Conservation (phyloP, 2,888 invertebrate species). For the Kuschelorhynchus macadamiae region DNA sequence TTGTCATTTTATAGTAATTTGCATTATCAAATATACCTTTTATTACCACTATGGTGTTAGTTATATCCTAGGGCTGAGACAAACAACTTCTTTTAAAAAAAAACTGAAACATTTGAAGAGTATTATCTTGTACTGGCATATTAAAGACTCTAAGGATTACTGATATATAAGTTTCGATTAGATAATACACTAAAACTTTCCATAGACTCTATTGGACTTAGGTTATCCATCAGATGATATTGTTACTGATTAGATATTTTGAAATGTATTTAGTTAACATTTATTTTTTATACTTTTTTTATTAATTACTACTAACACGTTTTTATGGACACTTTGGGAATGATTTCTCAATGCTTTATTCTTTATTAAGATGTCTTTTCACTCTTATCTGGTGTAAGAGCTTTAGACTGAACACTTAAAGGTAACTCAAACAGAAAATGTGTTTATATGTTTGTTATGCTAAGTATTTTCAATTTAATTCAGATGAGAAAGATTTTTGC, state of each 20-base stretch:
- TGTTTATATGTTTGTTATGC: conserved; percentile 11
- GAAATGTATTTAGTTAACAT: conserved; percentile 15
- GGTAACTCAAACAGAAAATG: too few relatives aligned
- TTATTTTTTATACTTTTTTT: conserved; percentile 28
- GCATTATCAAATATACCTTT: too few relatives aligned
- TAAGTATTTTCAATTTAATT: neutral
- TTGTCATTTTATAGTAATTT: too few relatives aligned
- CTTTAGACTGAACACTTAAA: conserved; percentile 19
- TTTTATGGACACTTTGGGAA: neutral
- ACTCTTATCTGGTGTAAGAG: conserved; percentile 9
- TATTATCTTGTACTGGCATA: conserved; percentile 14
- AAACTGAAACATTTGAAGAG: conserved; percentile 2
- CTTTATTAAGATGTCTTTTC: conserved; percentile 3
- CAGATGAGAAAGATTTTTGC: too few relatives aligned
- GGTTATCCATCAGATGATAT: conserved; percentile 1
- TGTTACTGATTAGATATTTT: conserved; percentile 10
- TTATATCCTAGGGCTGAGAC: conserved; percentile 22
- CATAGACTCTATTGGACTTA: neutral
- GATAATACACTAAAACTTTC: conserved; percentile 1
- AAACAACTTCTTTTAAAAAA: neutral
- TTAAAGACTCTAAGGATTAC: conserved; percentile 15
- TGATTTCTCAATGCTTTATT: neutral
- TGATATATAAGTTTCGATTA: conserved; percentile 13
- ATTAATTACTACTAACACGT: conserved; percentile 17
- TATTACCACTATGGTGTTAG: too few relatives aligned